phyloP scores from a whole-genome alignment of 2,113 vertebrate species.

The Ochotona curzoniae region DNA sequence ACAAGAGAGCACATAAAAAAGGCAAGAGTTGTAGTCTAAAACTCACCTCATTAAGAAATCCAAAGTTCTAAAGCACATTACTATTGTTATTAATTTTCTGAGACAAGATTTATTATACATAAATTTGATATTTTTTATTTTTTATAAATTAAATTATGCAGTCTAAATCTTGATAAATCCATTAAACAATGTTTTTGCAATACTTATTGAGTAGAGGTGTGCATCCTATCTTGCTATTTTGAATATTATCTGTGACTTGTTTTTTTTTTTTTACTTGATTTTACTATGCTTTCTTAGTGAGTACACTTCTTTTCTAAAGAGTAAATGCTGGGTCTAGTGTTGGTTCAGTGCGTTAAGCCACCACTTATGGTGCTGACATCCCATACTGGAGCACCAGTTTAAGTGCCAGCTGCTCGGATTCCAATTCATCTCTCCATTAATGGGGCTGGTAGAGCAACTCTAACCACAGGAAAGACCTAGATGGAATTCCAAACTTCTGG shows the following conservation, averaged over 20 bases:
- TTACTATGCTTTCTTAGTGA: slow-evolving; percentile 12
- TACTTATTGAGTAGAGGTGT: neutral
- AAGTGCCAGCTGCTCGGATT: too few relatives aligned
- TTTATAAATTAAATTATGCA: slow-evolving; percentile 46
- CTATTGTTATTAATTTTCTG: slow-evolving; percentile 24
- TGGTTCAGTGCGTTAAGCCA: too few relatives aligned
- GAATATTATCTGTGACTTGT: slow-evolving; percentile 30
- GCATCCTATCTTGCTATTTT: slow-evolving; percentile 37
- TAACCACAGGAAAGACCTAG: too few relatives aligned
- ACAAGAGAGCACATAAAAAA: neutral
- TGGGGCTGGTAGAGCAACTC: too few relatives aligned
- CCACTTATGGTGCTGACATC: too few relatives aligned
- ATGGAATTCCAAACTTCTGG: too few relatives aligned
- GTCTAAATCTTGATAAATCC: slow-evolving; percentile 35
- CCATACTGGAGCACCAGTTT: too few relatives aligned
- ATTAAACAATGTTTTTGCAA: slow-evolving; percentile 52
- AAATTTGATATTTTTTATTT: slow-evolving; percentile 34
- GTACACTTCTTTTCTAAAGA: slow-evolving; percentile 27
- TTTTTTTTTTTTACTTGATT: neutral
- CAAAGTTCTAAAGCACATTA: slow-evolving; percentile 7
- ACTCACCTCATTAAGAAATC: neutral
- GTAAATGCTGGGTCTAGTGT: neutral
- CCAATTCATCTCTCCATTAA: too few relatives aligned
- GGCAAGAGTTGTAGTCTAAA: neutral
- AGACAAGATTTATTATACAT: neutral